A percentile compares a stretch with the other conserved stretches of the same genome.
Conservation (phyloP, 1,140 invertebrate species). For the Bombus terrestris region DNA sequence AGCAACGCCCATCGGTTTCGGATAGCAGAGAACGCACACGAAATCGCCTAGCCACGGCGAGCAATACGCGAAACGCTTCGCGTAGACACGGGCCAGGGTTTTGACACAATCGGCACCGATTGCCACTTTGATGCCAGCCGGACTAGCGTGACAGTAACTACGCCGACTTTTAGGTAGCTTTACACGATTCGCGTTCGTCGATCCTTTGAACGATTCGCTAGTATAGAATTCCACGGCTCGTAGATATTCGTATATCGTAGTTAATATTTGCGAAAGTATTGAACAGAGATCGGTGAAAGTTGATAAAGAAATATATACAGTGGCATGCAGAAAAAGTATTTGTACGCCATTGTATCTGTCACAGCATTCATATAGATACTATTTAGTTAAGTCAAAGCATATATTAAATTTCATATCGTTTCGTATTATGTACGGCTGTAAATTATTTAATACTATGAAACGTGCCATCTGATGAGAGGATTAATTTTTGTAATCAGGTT, state of each 20-base stretch:
- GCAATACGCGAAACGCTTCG: constrained; percentile 42
- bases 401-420: no score
- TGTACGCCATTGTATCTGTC: no score
- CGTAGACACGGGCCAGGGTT: background rate
- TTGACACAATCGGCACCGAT: constrained; percentile 30
- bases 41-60: constrained; percentile 42
- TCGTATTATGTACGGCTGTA: no score
- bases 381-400: no score
- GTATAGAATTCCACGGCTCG: background rate
- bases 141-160: background rate
- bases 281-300: background rate
- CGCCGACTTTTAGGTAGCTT: background rate
- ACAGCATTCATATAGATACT: no score
- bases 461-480: no score
- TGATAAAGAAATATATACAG: no score
- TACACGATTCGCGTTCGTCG: background rate
- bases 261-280: background rate
- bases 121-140: constrained; percentile 38
- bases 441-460: no score
- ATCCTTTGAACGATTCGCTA: background rate
- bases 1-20: constrained; percentile 76
- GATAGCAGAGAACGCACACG: constrained; percentile 63
- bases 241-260: background rate
- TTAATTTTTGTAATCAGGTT: no score
- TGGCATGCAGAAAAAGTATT: no score